Conservation (phyloP, 2,113 vertebrate genomes). For the Crypturellus undulatus region DNA sequence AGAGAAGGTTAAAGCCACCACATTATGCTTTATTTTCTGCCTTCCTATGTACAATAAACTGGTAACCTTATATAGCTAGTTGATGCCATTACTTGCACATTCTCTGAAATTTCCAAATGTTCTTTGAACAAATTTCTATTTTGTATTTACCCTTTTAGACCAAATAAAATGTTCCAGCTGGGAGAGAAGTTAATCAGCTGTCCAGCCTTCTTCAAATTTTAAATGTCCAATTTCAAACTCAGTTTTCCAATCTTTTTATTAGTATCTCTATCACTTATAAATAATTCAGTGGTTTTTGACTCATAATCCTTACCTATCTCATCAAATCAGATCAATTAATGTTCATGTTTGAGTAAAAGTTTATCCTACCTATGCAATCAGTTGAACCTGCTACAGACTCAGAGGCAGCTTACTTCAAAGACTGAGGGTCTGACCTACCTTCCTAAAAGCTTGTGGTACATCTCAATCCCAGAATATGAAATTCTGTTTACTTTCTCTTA, state of each 20-base stretch:
- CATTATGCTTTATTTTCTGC: background rate
- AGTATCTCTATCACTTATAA: background rate
- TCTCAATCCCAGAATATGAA: background rate
- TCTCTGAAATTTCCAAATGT: background rate
- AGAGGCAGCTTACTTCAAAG: background rate
- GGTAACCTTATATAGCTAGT: background rate
- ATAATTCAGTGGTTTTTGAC: constrained; percentile 20
- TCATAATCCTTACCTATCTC: background rate
- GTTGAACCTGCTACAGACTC: background rate
- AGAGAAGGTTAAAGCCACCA: background rate
- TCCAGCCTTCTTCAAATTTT: background rate
- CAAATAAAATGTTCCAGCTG: background rate
- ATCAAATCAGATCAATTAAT: background rate
- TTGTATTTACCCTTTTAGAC: background rate
- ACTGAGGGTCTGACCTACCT: background rate
- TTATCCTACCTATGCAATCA: background rate
- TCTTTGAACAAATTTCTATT: background rate
- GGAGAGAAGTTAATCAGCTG: background rate
- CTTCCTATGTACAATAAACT: accelerated
- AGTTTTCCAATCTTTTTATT: background rate
- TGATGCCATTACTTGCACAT: background rate
- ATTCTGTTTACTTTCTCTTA: background rate
- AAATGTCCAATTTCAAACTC: background rate
- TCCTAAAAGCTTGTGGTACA: background rate
- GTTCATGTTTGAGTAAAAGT: background rate